phyloP scores from a whole-genome alignment of 2,113 vertebrate species.

The Amblyopsis rosae region DNA sequence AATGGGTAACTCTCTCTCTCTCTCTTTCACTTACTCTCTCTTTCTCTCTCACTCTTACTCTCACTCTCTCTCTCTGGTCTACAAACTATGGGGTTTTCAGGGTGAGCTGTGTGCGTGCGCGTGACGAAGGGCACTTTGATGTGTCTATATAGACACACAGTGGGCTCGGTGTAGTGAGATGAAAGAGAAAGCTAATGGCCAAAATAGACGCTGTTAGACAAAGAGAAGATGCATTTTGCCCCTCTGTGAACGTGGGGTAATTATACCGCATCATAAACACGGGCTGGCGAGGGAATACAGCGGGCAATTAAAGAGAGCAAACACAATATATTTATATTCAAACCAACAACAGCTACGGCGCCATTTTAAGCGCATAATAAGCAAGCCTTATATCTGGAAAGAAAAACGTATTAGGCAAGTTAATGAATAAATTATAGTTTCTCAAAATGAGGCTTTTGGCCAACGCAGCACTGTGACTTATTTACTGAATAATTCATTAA shows the following conservation, averaged over 20 bases:
- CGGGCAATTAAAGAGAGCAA: conserved; percentile 68
- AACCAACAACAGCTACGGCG: no score
- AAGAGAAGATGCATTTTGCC: conserved; percentile 30
- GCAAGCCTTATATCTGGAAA: conserved; percentile 8
- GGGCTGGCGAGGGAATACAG: conserved; percentile 57
- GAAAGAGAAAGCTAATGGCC: conserved; percentile 57
- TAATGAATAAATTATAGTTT: no score
- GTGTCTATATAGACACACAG: conserved; percentile 70
- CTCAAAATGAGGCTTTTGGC: conserved; percentile 36
- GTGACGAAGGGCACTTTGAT: conserved; percentile 69
- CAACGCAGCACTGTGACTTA: conserved; percentile 37
- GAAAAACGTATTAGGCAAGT: neutral
- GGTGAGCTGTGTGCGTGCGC: conserved; percentile 15
- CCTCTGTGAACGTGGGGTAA: conserved; percentile 42
- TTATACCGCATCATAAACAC: conserved; percentile 66
- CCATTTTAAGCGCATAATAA: neutral
- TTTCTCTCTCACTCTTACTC: no score
- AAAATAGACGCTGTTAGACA: conserved; percentile 42
- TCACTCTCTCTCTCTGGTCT: no score
- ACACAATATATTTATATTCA: conserved; percentile 32
- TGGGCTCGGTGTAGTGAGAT: conserved; percentile 63
- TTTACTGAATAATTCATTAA: conserved; percentile 40
- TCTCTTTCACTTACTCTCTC: no score
- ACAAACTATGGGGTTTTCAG: neutral
- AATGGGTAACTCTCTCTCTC: no score